Conservation (phyloP, 37 sponge, comb jelly and placozoan genomes). For the Haliclona indistincta region DNA sequence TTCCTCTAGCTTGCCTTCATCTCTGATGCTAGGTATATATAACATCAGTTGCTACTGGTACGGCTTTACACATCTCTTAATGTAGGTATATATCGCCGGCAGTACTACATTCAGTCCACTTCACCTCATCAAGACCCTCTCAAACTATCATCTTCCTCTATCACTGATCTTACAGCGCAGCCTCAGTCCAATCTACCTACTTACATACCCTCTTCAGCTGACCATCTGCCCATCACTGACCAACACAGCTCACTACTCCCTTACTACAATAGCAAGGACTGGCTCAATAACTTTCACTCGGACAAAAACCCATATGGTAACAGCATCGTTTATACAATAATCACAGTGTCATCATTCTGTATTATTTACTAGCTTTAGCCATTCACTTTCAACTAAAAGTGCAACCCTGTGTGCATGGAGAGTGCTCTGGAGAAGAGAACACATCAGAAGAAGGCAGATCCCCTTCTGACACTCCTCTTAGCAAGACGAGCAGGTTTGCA, state of each 20-base stretch:
- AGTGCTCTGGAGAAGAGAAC: background rate
- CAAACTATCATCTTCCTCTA: background rate
- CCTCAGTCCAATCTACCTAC: background rate
- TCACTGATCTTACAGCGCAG: background rate
- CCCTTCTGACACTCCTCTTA: too few species aligned
- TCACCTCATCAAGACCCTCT: background rate
- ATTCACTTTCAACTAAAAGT: too few species aligned
- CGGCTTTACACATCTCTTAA: background rate
- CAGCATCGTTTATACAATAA: too few species aligned
- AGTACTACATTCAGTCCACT: conserved; percentile 37
- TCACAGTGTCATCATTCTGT: too few species aligned
- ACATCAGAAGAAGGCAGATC: background rate
- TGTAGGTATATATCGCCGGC: background rate
- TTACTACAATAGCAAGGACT: too few species aligned
- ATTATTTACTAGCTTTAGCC: too few species aligned
- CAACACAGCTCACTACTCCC: too few species aligned
- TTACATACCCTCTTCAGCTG: background rate
- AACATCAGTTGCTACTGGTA: too few species aligned
- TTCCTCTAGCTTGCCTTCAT: background rate
- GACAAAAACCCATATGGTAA: too few species aligned
- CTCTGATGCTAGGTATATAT: conserved; percentile 19
- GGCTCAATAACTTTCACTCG: too few species aligned
- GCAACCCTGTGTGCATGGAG: background rate
- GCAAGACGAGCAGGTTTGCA: too few species aligned
- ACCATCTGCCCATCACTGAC: too few species aligned